A percentile compares a stretch with the other conserved stretches of the same genome.
Evolutionary conservation across 2,888 invertebrate species (phyloP).

Genomic region (Dasypogon diadema): DNA sequence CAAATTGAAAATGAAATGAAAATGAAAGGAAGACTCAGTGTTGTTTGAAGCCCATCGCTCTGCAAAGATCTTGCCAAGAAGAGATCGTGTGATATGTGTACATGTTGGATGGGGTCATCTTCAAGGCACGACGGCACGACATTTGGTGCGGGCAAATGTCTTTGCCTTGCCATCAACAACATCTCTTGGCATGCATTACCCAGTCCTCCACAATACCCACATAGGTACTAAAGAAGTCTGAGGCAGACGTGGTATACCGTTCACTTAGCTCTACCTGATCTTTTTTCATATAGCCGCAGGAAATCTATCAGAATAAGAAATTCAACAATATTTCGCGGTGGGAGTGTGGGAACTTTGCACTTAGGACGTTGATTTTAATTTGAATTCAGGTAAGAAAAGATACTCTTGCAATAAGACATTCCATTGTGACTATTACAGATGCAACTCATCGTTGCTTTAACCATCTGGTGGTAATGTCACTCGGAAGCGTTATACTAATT

Average conservation of each 20-base stretch:
- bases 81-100: conserved; percentile 51
- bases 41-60: conserved; percentile 51
- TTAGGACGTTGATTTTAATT: conserved; percentile 45
- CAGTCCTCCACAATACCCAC: not conserved
- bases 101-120: conserved; percentile 56
- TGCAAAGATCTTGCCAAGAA: conserved; percentile 51
- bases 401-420: conserved; percentile 44
- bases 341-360: conserved; percentile 55
- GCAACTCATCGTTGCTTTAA: not conserved
- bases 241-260: conserved; percentile 9
- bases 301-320: conserved; percentile 50
- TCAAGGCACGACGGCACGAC: conserved; percentile 55
- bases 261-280: conserved; percentile 10
- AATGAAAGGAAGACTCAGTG: conserved; percentile 55
- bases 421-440: conserved; percentile 19
- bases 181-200: conserved; percentile 24
- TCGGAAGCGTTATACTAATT: conserved; percentile 28
- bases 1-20: conserved; percentile 54
- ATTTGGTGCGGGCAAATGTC: conserved; percentile 52
- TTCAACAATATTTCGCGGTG: conserved; percentile 49
- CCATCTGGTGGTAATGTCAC: conserved; percentile 15
- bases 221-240: not conserved
- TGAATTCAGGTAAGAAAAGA: conserved; percentile 52
- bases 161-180: conserved; percentile 38
- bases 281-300: conserved; percentile 21